phyloP scores from a whole-genome alignment of 2,888 invertebrate species.

The Molorchus minor region DNA sequence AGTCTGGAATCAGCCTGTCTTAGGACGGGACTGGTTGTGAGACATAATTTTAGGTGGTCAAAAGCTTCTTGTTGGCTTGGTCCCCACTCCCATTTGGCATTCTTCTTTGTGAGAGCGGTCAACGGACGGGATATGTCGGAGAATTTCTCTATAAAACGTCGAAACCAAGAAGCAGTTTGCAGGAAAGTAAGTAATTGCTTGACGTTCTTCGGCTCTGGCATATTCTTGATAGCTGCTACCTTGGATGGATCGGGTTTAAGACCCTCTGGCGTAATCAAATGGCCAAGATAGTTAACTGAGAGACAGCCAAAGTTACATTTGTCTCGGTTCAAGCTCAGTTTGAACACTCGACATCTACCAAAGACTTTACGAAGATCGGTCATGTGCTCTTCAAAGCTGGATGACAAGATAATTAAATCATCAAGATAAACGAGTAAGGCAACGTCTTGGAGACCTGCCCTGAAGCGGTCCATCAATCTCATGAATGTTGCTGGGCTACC shows the following conservation, averaged over 20 bases:
- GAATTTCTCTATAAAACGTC: conserved; percentile 22
- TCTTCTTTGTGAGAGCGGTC: conserved; percentile 15
- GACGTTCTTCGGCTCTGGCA: conserved; percentile 33
- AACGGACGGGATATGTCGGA: conserved; percentile 24
- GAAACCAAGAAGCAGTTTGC: conserved; percentile 40
- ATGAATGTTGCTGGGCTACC: background rate
- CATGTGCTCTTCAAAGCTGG: conserved; percentile 38
- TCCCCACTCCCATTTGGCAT: background rate
- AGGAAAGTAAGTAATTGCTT: conserved; percentile 40
- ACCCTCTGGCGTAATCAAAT: conserved; percentile 34
- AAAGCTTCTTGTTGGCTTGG: background rate
- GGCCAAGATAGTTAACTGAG: conserved; percentile 41
- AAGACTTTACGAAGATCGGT: conserved; percentile 36
- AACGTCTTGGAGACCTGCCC: conserved; percentile 35
- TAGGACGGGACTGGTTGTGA: background rate
- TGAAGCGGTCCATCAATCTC: conserved; percentile 40
- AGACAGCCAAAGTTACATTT: conserved; percentile 43
- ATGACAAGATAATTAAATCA: conserved; percentile 44
- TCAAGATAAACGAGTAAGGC: conserved; percentile 44
- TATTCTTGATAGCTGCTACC: conserved; percentile 33
- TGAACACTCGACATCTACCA: conserved; percentile 30
- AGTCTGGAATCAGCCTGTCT: conserved; percentile 10
- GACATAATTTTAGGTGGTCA: background rate
- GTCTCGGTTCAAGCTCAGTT: conserved; percentile 35
- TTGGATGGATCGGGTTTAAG: conserved; percentile 36